These are phyloP conservation scores for Oostethus manadensis DNA, from an alignment of 2,113 vertebrate species.

Conservation along the genomic window DNA sequence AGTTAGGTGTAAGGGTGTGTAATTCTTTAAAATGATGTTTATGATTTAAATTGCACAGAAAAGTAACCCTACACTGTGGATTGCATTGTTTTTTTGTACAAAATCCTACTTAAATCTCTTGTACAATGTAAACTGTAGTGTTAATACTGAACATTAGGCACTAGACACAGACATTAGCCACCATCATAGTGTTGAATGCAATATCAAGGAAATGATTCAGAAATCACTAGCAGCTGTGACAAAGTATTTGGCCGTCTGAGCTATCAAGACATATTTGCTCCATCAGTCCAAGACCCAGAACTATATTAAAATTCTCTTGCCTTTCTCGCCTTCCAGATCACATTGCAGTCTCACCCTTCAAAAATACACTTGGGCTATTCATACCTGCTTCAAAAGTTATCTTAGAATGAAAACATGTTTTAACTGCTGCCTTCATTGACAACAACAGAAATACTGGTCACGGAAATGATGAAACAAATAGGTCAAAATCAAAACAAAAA, in stretches of 20 bases:
- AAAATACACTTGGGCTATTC: slow-evolving; percentile 17
- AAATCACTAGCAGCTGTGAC: slow-evolving; percentile 34
- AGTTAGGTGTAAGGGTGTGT: neutral
- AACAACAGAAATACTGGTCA: neutral
- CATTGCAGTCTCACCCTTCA: slow-evolving; percentile 32
- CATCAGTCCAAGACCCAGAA: slow-evolving; percentile 49
- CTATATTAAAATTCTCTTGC: slow-evolving; percentile 38
- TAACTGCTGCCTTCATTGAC: neutral
- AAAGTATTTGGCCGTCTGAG: slow-evolving; percentile 25
- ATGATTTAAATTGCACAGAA: too few relatives aligned
- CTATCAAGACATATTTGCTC: slow-evolving; percentile 45
- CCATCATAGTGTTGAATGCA: slow-evolving; percentile 1
- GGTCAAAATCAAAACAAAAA: slow-evolving; percentile 24
- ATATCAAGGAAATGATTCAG: slow-evolving; percentile 8
- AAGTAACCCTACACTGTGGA: neutral
- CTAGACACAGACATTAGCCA: neutral
- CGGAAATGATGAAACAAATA: neutral
- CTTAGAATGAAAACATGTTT: neutral
- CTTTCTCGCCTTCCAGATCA: slow-evolving; percentile 45
- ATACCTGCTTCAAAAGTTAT: neutral
- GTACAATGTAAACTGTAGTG: too few relatives aligned
- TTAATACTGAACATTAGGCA: too few relatives aligned
- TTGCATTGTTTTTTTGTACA: neutral
- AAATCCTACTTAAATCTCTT: neutral
- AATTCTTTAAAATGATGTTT: neutral